phyloP scores from a whole-genome alignment of 92 coral and sea anemone genomes.

The Desmophyllum pertusum region DNA sequence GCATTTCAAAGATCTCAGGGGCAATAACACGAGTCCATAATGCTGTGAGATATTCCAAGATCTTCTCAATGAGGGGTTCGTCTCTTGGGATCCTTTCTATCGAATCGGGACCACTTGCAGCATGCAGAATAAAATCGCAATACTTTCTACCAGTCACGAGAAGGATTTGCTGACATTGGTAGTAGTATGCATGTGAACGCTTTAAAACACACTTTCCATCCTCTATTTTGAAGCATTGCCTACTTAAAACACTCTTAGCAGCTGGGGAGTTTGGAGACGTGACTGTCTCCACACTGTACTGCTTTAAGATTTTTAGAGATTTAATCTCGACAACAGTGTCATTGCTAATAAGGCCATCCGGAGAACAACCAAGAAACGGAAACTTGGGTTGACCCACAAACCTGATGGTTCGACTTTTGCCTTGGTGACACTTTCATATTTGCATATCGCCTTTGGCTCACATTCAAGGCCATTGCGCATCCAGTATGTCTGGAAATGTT shows the following conservation, averaged over 20 bases:
- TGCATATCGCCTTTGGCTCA: not conserved
- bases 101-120: slow-evolving; percentile 54
- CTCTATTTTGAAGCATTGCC: slow-evolving; percentile 50
- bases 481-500: slow-evolving; percentile 40
- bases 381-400: slow-evolving; percentile 48
- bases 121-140: slow-evolving; percentile 40
- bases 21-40: slow-evolving; percentile 59
- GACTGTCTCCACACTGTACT: slow-evolving; percentile 47
- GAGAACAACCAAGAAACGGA: slow-evolving; percentile 67
- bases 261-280: slow-evolving; percentile 15
- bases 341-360: slow-evolving; percentile 60
- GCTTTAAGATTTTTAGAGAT: slow-evolving; percentile 51
- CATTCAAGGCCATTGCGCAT: slow-evolving; percentile 28
- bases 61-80: slow-evolving; percentile 53
- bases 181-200: slow-evolving; percentile 7
- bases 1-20: slow-evolving; percentile 63
- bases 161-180: slow-evolving; percentile 23
- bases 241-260: slow-evolving; percentile 42
- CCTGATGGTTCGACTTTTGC: slow-evolving; percentile 12
- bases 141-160: slow-evolving; percentile 9
- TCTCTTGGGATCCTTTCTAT: slow-evolving; percentile 49
- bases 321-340: slow-evolving; percentile 56
- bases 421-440: not conserved
- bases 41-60: slow-evolving; percentile 39
- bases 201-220: slow-evolving; percentile 8